phyloP scores from a whole-genome alignment of 2,113 vertebrate species.

The Atractosteus spatula region DNA sequence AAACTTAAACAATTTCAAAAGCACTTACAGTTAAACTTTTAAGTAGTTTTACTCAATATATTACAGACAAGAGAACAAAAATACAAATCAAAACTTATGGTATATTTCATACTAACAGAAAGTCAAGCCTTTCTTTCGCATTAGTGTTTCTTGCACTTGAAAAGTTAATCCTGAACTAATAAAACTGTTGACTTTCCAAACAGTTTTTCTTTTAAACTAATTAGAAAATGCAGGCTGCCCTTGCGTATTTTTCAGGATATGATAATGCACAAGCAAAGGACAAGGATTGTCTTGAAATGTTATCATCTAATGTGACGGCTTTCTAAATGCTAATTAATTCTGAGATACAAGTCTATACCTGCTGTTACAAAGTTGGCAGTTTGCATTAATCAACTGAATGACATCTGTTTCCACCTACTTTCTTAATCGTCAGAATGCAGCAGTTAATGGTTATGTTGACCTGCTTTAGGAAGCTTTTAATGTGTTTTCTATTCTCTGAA shows the following conservation, averaged over 20 bases:
- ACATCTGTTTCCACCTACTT: conserved; percentile 61
- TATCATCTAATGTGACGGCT: conserved; percentile 42
- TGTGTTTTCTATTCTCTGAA: not conserved
- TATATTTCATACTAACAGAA: too few species aligned
- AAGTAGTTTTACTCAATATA: too few species aligned
- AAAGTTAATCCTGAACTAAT: conserved; percentile 4
- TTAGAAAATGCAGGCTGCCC: conserved; percentile 40
- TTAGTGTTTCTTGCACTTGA: not conserved
- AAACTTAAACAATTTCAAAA: too few species aligned
- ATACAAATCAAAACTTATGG: too few species aligned
- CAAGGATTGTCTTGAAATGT: conserved; percentile 46
- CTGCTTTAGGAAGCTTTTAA: conserved; percentile 15
- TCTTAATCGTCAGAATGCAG: conserved; percentile 50
- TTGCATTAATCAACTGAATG: conserved; percentile 71
- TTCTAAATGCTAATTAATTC: conserved; percentile 72
- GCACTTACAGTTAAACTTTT: too few species aligned
- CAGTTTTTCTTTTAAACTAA: conserved; percentile 37
- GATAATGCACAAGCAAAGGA: conserved; percentile 52
- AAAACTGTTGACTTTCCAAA: conserved; percentile 34
- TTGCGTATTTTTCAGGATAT: conserved; percentile 46
- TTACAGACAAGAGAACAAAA: too few species aligned
- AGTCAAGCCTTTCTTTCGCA: not conserved
- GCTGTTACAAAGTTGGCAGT: conserved; percentile 63
- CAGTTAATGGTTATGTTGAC: conserved; percentile 36
- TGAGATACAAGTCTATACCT: conserved; percentile 56